Evolutionary conservation across 1,140 invertebrate species (phyloP).

Genomic region (Portunus trituberculatus): DNA sequence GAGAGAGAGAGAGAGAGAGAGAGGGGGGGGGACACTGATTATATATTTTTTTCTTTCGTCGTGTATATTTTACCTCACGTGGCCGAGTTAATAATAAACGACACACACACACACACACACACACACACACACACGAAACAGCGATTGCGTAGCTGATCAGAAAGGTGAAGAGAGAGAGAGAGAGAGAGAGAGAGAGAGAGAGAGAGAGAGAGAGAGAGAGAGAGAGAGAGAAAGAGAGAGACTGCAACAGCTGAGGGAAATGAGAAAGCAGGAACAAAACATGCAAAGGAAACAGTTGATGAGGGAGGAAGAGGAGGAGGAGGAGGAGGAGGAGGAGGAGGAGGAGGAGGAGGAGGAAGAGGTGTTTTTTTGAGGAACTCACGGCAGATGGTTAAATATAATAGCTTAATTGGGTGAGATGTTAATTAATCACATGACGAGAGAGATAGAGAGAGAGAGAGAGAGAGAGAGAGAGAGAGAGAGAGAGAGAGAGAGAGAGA

Average conservation of each 20-base stretch:
- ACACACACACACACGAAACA: too few species aligned
- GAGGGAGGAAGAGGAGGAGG: neutral
- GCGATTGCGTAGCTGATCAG: too few species aligned
- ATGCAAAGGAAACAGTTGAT: neutral
- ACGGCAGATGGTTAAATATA: neutral
- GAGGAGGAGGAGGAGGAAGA: neutral
- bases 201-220: constrained; percentile 20
- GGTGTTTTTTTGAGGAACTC: neutral
- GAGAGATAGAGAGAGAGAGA: too few species aligned
- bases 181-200: constrained; percentile 20
- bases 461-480: too few species aligned
- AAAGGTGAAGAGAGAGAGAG: neutral
- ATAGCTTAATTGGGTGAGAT: neutral
- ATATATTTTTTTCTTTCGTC: too few species aligned
- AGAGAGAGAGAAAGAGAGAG: constrained; percentile 3
- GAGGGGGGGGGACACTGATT: too few species aligned
- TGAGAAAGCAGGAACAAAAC: neutral
- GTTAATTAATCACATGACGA: neutral
- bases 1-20: constrained; percentile 13
- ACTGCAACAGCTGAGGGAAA: neutral
- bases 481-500: too few species aligned
- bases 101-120: too few species aligned
- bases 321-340: neutral
- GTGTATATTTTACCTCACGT: too few species aligned
- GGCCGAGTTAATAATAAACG: too few species aligned